A percentile compares a stretch with the other conserved stretches of the same genome.
Conservation (phyloP, 2,888 invertebrate species). For the Callinectes sapidus region DNA sequence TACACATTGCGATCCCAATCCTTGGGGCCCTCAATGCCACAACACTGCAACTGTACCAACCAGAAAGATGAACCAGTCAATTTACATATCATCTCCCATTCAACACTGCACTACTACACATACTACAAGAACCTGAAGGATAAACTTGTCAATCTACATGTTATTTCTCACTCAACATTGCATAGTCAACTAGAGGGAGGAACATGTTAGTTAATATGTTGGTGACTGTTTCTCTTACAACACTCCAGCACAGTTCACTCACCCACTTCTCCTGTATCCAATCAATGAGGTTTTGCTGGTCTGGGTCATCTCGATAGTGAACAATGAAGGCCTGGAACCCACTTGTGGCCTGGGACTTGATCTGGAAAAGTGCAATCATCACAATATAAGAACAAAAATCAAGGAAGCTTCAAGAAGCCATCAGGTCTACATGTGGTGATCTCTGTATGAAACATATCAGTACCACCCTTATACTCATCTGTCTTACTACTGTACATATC, state of each 20-base stretch:
- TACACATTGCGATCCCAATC: conserved; percentile 99
- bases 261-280: conserved; percentile 99
- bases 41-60: conserved; percentile 87
- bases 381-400: background rate
- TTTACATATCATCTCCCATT: no score
- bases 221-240: no score
- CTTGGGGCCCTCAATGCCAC: conserved; percentile 96
- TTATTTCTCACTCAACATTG: background rate
- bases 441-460: no score
- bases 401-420: no score
- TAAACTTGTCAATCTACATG: background rate
- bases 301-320: conserved; percentile 97
- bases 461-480: no score
- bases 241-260: conserved; percentile 74
- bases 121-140: no score
- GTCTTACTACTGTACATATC: no score
- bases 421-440: no score
- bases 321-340: conserved; percentile 94
- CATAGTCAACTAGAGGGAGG: no score
- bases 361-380: conserved; percentile 79
- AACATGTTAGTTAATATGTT: no score
- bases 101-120: no score
- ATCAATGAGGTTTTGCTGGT: conserved; percentile 97
- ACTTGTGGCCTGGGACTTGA: conserved; percentile 91
- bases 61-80: background rate